Base-by-base conservation (phyloP, 2,113 vertebrate species). In the Aspidoscelis tigris region DNA sequence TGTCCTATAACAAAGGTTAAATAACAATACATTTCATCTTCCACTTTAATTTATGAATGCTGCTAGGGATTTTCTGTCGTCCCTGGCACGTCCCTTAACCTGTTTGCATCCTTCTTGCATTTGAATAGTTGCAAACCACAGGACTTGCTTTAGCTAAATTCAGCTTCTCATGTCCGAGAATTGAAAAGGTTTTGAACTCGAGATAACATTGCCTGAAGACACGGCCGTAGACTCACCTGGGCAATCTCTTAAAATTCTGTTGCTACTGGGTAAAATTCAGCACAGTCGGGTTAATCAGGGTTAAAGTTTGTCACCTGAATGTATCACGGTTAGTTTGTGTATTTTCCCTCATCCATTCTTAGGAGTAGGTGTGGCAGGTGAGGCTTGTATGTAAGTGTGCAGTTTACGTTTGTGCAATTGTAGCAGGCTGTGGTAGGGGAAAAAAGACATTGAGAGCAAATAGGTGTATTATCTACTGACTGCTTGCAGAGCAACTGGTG, bases 401-500 rank as follows among this genome's bases (percentile, higher is more conserved):
- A 33, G 55, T 50, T 22, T 71, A 50, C 68, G 53, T 76, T 76
- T 76, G 22, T 33, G 77, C 86, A 66, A 9, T 84, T 73, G 76
- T 3, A 41, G 41, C 0, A 33, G 33, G 33, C 33, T 33, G 33
- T 33, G 33, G 33, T 33, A 33, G 33, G 33, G 33, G 33, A 33
- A 33, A 33, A 33, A 71, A 64, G 61, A 77, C 9, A 43, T 71
- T 12, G 41, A 47, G 21, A 47, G n/a, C 64, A 68, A 24, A 33
- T 33, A 44, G 43, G n/a, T 44, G 7, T 33, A 12, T 39, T 58
- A 21, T 61, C 3, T 82, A 12, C 53, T 53, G 5, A 22, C 16
- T 21, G 20, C 81, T 41, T 83, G 44, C 83, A 87, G 78, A 78
- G 79, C 72, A 33, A 3, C 7, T 79, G 5, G 22, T 87, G 50